Evolutionary conservation across 2,797 vertebrate genomes (phyloP), one percentile per base, ranked within the genome.

Genomic region (Coracias cyanogaster): DNA sequence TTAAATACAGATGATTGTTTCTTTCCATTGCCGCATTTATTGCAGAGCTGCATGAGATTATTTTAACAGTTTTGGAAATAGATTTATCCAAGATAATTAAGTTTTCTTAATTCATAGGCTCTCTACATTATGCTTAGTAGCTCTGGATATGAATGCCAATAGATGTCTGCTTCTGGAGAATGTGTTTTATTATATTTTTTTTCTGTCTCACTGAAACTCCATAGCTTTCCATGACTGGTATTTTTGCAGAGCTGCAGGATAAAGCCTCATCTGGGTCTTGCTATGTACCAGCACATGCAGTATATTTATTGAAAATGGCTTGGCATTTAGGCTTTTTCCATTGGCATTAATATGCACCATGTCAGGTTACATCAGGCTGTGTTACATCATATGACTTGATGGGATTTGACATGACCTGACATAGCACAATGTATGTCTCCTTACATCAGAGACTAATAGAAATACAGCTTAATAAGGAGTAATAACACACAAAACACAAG

Each of bases 391-490:
- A 72, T 16, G 77, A 67, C 61, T 82, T 80, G 70, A 96, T 96
- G 89, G 84, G 78, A 94, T 54, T 72, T 90, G 96, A 96, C 93
- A 52, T 94, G 95, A 96, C 97, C 96, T 92, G 95, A 94, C 74
- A 96, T 95, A 94, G 86, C 91, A 96, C 88, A 94, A 94, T 54
- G 84, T 91, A 72, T 94, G 96, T 97, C 97, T 95, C 80, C 84
- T 96, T 93, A 80, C 51, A 96, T 97, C 90, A 97, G 73, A 84
- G 76, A 41, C 62, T 49, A 70, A 33, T 8, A 85, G 84, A 86
- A 97, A 77, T 43, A 13, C 19, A 39, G 60, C n/a, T 86, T 92
- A 88, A 92, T 84, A 94, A 86, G 57, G 35, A 79, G 52, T 51
- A 96, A 88, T 91, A 94, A 92, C 39, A 41, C 25, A 70, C 57